Evolutionary conservation across 1,140 invertebrate genomes (phyloP).

Genomic region (Achatina immaculata): DNA sequence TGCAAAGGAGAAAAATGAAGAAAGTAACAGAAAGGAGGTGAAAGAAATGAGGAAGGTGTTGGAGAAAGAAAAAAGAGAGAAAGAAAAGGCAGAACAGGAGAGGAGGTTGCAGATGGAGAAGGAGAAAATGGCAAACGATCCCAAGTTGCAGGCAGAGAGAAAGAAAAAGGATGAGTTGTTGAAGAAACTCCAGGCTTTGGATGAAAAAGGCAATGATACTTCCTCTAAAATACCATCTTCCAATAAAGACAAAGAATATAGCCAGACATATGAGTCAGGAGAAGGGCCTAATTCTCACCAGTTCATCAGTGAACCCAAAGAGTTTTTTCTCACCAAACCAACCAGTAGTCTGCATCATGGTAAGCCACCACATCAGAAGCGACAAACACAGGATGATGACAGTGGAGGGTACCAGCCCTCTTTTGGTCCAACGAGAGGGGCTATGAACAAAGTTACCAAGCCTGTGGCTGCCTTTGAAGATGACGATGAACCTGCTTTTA

Average conservation of each 20-base stretch:
- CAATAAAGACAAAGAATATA: neutral
- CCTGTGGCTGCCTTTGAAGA: slow-evolving; percentile 37
- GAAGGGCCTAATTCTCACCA: slow-evolving; percentile 10
- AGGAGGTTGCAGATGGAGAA: slow-evolving; percentile 47
- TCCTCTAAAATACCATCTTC: neutral
- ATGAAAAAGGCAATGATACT: slow-evolving; percentile 40
- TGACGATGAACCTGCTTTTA: slow-evolving; percentile 33
- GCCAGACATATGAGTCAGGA: slow-evolving; percentile 20
- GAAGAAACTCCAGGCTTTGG: slow-evolving; percentile 49
- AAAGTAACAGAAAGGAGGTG: slow-evolving; percentile 44
- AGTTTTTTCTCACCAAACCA: slow-evolving; percentile 53
- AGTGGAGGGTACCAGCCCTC: slow-evolving; percentile 58
- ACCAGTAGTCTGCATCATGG: slow-evolving; percentile 61
- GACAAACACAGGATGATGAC: slow-evolving; percentile 39
- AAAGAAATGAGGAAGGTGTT: slow-evolving; percentile 36
- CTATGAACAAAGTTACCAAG: neutral
- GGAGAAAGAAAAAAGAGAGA: slow-evolving; percentile 41
- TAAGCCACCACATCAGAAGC: slow-evolving; percentile 54
- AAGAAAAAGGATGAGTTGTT: slow-evolving; percentile 60
- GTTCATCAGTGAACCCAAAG: slow-evolving; percentile 36
- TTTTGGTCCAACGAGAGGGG: slow-evolving; percentile 41
- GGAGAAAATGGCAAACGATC: slow-evolving; percentile 53
- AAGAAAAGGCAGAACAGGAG: slow-evolving; percentile 42
- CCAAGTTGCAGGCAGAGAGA: slow-evolving; percentile 50
- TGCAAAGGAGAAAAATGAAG: slow-evolving; percentile 37